Conservation (phyloP, 2,888 invertebrate genomes). For the Ellobium chinense region DNA sequence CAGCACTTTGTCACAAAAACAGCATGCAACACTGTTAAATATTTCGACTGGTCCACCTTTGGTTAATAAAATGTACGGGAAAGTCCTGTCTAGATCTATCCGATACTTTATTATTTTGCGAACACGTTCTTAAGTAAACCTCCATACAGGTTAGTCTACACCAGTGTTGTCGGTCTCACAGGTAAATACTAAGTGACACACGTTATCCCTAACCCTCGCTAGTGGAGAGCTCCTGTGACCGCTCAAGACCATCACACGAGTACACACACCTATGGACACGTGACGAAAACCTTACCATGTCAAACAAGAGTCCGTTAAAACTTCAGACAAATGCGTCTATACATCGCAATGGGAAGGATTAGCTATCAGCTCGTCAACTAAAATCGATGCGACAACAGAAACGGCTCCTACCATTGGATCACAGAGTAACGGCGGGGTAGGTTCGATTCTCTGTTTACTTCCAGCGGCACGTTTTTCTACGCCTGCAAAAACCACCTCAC, state of each 20-base stretch:
- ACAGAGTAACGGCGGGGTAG: background rate
- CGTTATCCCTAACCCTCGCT: background rate
- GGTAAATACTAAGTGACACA: background rate
- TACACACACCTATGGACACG: conserved; percentile 30
- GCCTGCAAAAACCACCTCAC: conserved; percentile 37
- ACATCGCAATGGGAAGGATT: background rate
- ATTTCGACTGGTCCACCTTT: too few species aligned
- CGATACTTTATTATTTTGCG: too few species aligned
- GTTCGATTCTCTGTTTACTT: background rate
- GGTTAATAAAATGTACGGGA: too few species aligned
- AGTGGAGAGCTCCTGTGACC: background rate
- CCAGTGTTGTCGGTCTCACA: background rate
- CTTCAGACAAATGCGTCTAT: background rate
- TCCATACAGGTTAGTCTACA: too few species aligned
- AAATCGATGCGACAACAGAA: background rate
- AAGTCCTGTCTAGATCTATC: too few species aligned
- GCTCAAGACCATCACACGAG: background rate
- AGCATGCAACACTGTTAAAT: too few species aligned
- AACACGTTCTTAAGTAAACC: too few species aligned
- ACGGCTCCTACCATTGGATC: conserved; percentile 12
- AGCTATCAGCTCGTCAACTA: background rate
- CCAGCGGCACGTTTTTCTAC: conserved; percentile 40
- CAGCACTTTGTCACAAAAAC: too few species aligned
- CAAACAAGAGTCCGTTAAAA: background rate
- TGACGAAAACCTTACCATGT: conserved; percentile 3